Conservation (phyloP, 1,140 invertebrate genomes). For the Phenacoccus solenopsis region DNA sequence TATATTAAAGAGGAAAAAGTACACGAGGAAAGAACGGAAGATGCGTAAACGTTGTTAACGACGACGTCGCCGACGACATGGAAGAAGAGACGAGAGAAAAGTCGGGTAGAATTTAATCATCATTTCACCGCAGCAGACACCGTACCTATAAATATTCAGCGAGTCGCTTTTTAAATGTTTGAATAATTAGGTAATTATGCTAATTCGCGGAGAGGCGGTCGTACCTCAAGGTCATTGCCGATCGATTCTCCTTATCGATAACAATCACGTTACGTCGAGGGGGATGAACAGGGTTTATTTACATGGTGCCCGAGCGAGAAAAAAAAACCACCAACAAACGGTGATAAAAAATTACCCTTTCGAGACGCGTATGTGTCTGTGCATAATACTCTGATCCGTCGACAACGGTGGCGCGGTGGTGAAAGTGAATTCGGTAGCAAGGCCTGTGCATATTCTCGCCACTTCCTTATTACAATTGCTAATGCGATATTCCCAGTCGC, state of each 20-base stretch:
- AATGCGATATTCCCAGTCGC: constrained; percentile 14
- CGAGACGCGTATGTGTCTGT: not conserved
- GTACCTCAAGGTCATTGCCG: not conserved
- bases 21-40: no score
- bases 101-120: no score
- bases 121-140: not conserved
- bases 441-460: not conserved
- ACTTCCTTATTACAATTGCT: constrained; percentile 15
- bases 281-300: no score
- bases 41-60: no score
- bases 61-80: not conserved
- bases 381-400: not conserved
- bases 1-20: no score
- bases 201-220: not conserved
- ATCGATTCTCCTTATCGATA: not conserved
- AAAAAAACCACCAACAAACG: no score
- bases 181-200: not conserved
- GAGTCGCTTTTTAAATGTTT: not conserved
- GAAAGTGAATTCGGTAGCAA: not conserved
- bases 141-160: not conserved
- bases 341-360: no score
- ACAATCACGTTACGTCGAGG: no score
- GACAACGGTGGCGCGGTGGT: no score
- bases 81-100: not conserved
- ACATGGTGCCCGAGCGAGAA: no score